Conservation (phyloP, 1,140 invertebrate species). For the Cydia fagiglandana region DNA sequence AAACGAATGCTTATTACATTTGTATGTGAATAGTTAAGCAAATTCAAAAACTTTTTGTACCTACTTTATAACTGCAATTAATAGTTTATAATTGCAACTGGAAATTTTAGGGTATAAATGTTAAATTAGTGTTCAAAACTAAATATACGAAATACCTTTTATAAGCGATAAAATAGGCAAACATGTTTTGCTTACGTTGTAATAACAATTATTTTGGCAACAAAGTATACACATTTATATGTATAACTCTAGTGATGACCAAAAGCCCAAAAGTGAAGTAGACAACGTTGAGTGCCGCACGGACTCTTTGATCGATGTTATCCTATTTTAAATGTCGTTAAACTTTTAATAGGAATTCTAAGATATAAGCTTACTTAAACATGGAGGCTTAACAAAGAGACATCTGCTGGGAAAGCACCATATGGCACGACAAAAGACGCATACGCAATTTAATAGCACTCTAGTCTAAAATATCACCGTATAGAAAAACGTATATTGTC, state of each 20-base stretch:
- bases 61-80: neutral
- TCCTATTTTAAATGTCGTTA: slow-evolving; percentile 21
- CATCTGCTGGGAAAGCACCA: slow-evolving; percentile 74
- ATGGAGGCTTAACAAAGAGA: slow-evolving; percentile 59
- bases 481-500: slow-evolving; percentile 72
- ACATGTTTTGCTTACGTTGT: too few species aligned
- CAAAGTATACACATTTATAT: too few species aligned
- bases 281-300: neutral
- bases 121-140: neutral
- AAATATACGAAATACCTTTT: neutral
- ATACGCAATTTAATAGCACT: slow-evolving; percentile 78
- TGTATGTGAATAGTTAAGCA: neutral
- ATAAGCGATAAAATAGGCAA: neutral
- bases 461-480: slow-evolving; percentile 66
- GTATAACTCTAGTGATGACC: too few species aligned
- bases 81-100: neutral
- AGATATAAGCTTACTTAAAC: slow-evolving; percentile 43
- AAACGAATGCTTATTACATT: neutral
- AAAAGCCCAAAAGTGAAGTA: neutral
- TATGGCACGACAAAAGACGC: slow-evolving; percentile 71
- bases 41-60: neutral
- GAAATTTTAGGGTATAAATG: neutral
- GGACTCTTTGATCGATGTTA: slow-evolving; percentile 1
- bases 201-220: too few species aligned
- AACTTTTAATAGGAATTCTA: slow-evolving; percentile 12